Evolutionary conservation across 2,113 vertebrate species (phyloP).

Genomic region (Sturnira hondurensis): DNA sequence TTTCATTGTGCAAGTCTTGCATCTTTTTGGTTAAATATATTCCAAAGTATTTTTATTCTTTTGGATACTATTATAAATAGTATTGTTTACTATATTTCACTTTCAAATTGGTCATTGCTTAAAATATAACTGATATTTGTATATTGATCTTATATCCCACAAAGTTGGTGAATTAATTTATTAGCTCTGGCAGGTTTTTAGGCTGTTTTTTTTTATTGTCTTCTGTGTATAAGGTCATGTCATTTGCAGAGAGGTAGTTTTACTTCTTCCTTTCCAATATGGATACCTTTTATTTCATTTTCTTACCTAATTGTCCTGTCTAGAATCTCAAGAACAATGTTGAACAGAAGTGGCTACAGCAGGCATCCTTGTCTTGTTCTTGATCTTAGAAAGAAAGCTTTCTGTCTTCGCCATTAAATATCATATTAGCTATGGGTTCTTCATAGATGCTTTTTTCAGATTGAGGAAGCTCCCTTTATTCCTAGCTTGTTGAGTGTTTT

Average conservation of each 20-base stretch:
- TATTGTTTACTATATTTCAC: not conserved
- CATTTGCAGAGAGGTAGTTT: not conserved
- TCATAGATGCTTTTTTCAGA: not conserved
- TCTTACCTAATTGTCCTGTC: not conserved
- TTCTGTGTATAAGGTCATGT: not conserved
- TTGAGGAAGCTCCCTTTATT: not conserved
- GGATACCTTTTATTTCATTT: not conserved
- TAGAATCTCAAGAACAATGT: not conserved
- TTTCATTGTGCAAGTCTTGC: not conserved
- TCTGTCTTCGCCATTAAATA: not conserved
- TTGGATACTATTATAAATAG: not conserved
- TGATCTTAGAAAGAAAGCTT: not conserved
- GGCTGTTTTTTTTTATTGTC: not conserved
- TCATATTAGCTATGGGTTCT: not conserved
- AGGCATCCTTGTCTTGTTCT: not conserved
- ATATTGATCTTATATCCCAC: not conserved
- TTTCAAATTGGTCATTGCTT: not conserved
- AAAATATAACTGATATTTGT: not conserved
- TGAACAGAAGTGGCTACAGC: not conserved
- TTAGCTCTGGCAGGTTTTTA: not conserved
- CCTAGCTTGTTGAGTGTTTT: not conserved
- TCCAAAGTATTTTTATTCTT: not conserved
- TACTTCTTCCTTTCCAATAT: not conserved
- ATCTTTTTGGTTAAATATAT: not conserved
- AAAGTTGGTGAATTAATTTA: not conserved